Base-by-base conservation (phyloP, 2,888 invertebrate species). In the Thalpophila matura region DNA sequence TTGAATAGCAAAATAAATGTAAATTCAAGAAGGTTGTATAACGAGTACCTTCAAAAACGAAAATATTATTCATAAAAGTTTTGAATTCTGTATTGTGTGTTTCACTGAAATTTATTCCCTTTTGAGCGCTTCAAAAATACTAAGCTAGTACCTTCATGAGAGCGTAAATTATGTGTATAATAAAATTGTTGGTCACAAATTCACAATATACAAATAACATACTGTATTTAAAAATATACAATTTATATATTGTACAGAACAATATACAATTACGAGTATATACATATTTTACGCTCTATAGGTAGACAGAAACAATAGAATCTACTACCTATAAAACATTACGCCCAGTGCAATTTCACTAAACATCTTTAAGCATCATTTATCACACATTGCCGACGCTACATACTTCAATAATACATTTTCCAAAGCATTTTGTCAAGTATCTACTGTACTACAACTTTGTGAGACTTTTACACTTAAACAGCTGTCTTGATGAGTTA, bases 401-500 rank as follows among this genome's bases (percentile, higher is more conserved):
- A n/a, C n/a, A 9, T n/a, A n/a, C 33, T 6, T 6, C 27, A 22
- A 51, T 24, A 35, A 31, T 29, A 26, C 26, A 4, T 46, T 64
- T 47, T 31, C 4, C n/a, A n/a, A 26, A 37, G 35, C 22, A 24
- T 20, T 42, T 24, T 49, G 49, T 56, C 33, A 55, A 62, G 54
- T 54, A 61, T 46, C 38, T n/a, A n/a, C n/a, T n/a, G 35, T 47
- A 18, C n/a, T 18, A 22, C n/a, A 24, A 50, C 14, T 20, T 51
- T 31, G 29, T n/a, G 6, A n/a, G 38, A 71, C 45, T 55, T 66
- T 72, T 50, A 38, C 58, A 58, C 55, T 56, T 67, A 61, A 47
- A 38, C 18, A 46, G 29, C 35, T 60, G 65, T 35, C 45, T 24
- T 14, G 35, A 24, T 49, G 37, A 53, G 20, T 47, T 47, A 2